These are phyloP conservation scores for Micromussa lordhowensis DNA, from an alignment of 92 coral and sea anemone genomes.

Conservation along the genomic window DNA sequence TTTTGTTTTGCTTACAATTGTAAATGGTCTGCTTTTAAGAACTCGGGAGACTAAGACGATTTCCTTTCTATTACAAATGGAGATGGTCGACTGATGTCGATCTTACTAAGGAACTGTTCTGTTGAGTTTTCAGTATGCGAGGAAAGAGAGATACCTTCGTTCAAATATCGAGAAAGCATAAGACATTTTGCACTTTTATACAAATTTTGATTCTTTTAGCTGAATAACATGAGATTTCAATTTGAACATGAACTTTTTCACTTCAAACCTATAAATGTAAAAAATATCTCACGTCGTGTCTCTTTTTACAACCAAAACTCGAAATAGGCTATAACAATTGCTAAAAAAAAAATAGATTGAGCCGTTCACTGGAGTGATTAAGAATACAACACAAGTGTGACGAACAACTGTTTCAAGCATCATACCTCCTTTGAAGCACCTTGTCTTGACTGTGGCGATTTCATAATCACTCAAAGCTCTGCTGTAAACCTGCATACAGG, in stretches of 20 bases:
- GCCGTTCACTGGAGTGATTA: no score
- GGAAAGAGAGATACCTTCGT: no score
- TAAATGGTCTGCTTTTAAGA: neutral
- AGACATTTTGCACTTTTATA: neutral
- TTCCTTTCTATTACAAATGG: neutral
- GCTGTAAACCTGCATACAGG: slow-evolving; percentile 77
- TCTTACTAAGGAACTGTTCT: neutral
- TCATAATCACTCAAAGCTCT: slow-evolving; percentile 60
- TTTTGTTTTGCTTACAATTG: neutral
- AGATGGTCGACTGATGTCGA: neutral
- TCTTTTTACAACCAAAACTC: neutral
- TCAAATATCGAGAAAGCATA: neutral
- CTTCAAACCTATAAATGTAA: neutral
- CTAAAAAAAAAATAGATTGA: no score
- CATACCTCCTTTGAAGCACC: slow-evolving; percentile 80
- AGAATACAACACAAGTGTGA: no score
- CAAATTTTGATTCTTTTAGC: neutral
- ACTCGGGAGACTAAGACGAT: neutral
- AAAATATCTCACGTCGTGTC: neutral
- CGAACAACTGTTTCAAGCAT: no score
- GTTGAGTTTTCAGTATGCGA: neutral
- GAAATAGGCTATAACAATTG: neutral
- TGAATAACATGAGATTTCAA: neutral
- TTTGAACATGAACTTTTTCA: neutral
- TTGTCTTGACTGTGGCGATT: slow-evolving; percentile 45